These are phyloP conservation scores for Harpagifer antarcticus DNA, from an alignment of 2,797 vertebrate genomes.

Conservation along the genomic window DNA sequence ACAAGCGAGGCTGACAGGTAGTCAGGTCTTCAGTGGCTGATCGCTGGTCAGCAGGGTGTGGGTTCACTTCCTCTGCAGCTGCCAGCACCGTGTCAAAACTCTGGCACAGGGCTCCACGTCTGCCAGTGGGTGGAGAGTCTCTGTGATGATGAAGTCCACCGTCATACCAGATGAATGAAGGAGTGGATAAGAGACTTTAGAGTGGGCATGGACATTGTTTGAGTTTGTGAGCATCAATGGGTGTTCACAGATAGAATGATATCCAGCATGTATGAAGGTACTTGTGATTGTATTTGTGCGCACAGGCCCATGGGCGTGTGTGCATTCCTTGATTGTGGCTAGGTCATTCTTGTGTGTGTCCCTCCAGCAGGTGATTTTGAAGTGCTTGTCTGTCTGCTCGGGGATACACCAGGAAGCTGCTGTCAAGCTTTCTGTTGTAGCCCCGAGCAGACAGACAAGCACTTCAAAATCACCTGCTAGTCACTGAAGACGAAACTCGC, in stretches of 20 bases:
- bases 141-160: constrained; percentile 54
- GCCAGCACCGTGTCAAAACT: constrained; percentile 62
- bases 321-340: constrained; percentile 42
- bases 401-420: no score
- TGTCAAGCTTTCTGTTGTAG: constrained; percentile 76
- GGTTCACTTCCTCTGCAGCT: constrained; percentile 61
- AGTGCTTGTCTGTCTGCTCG: no score
- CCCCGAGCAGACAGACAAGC: constrained; percentile 37
- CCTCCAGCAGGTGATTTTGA: no score
- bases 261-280: constrained; percentile 17
- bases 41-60: constrained; percentile 66
- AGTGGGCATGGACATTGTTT: constrained; percentile 20
- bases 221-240: constrained; percentile 27
- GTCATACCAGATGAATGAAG: constrained; percentile 62
- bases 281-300: constrained; percentile 33
- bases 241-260: constrained; percentile 7
- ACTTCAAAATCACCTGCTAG: constrained; percentile 56
- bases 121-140: constrained; percentile 67
- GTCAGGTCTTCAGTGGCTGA: constrained; percentile 51
- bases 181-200: constrained; percentile 27
- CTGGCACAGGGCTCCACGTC: constrained; percentile 50
- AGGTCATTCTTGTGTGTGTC: constrained; percentile 42
- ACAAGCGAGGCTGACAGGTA: constrained; percentile 59
- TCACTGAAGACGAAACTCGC: constrained; percentile 10
- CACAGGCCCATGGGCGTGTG: constrained; percentile 53